These are phyloP conservation scores for Eupithecia tripunctaria DNA, from an alignment of 2,888 invertebrate genomes.

Conservation along the genomic window DNA sequence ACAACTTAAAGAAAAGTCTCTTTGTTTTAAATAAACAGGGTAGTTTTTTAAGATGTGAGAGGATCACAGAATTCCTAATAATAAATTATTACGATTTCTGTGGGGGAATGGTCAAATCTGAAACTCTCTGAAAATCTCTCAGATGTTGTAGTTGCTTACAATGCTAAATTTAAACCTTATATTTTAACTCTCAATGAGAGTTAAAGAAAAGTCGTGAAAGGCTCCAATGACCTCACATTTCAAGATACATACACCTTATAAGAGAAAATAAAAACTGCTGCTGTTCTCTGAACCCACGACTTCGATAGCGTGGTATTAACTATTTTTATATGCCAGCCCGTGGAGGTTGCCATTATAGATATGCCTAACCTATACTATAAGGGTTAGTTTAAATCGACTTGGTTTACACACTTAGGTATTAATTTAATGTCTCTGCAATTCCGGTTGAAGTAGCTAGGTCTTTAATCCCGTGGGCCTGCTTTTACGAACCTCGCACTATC, in stretches of 20 bases:
- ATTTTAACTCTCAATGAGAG: too few relatives aligned
- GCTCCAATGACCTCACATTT: too few relatives aligned
- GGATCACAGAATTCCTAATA: too few relatives aligned
- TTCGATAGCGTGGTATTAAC: not conserved
- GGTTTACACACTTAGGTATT: not conserved
- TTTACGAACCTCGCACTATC: slow-evolving; percentile 59
- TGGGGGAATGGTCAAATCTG: too few relatives aligned
- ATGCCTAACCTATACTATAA: not conserved
- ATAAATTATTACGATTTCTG: too few relatives aligned
- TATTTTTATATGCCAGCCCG: not conserved
- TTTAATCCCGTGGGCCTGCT: slow-evolving; percentile 42
- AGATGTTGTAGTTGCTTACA: too few relatives aligned
- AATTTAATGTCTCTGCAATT: not conserved
- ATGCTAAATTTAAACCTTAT: too few relatives aligned
- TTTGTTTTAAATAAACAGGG: not conserved
- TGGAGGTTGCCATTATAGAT: too few relatives aligned
- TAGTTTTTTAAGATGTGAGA: not conserved
- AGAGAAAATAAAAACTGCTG: not conserved
- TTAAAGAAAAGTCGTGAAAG: not conserved
- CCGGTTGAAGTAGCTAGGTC: slow-evolving; percentile 7
- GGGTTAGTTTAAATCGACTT: too few relatives aligned
- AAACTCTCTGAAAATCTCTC: too few relatives aligned
- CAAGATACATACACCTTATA: not conserved
- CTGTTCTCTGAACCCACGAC: not conserved
- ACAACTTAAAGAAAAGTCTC: too few relatives aligned